Percentiles rank a stretch among this genome's conserved stretches.
These are phyloP conservation scores for Neogale vison DNA, from an alignment of 2,113 vertebrate species.

Conservation along the genomic window DNA sequence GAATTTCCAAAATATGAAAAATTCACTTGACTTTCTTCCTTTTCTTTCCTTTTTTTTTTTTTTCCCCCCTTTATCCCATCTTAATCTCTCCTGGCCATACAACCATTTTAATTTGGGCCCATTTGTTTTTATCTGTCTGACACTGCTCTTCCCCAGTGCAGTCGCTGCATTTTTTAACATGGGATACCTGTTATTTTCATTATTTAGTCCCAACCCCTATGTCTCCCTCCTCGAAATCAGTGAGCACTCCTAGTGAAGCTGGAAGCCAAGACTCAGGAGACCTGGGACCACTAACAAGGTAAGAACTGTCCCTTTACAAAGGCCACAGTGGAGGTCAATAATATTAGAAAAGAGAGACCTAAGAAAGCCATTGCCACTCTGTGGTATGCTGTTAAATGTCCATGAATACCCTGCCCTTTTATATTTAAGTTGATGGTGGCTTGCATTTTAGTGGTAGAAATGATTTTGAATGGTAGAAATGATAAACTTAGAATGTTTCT, in stretches of 20 bases:
- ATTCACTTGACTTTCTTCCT: conserved; percentile 88
- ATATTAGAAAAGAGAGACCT: neutral
- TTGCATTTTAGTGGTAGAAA: neutral
- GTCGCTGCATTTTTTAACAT: conserved; percentile 90
- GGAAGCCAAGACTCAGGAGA: conserved; percentile 98
- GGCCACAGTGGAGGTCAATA: neutral
- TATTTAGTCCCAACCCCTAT: conserved; percentile 97
- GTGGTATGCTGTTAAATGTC: neutral
- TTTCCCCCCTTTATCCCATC: conserved; percentile 85
- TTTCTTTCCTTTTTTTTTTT: conserved; percentile 85
- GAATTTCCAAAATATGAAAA: conserved; percentile 80
- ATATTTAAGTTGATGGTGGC: neutral
- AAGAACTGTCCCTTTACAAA: conserved; percentile 72
- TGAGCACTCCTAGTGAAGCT: conserved; percentile 98
- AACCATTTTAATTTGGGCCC: conserved; percentile 83
- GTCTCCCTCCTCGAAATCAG: conserved; percentile 97
- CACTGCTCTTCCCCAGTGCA: conserved; percentile 90
- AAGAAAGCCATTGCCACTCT: neutral
- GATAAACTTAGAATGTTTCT: neutral
- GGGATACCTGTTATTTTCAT: conserved; percentile 91
- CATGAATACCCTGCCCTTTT: neutral
- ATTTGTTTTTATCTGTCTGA: conserved; percentile 86
- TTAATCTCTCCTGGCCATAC: conserved; percentile 84
- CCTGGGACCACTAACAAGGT: conserved; percentile 93
- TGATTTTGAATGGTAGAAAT: conserved; percentile 6